A percentile compares a stretch with the other conserved stretches of the same genome.
phyloP scores from a whole-genome alignment of 2,888 invertebrate species.

The Candidula unifasciata region DNA sequence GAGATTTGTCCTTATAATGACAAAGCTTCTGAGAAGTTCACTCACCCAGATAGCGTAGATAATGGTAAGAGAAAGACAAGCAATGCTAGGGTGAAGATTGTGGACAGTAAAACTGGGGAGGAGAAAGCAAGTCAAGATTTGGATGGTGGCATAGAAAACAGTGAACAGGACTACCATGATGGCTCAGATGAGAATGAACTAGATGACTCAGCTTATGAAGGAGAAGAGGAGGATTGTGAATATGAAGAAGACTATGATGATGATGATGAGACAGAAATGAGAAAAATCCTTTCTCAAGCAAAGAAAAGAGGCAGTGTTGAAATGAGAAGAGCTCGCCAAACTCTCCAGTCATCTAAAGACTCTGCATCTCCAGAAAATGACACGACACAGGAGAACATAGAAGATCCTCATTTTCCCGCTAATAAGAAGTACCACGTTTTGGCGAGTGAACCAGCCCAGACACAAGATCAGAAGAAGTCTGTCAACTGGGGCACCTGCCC shows the following conservation, averaged over 20 bases:
- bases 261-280: background rate
- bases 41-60: background rate
- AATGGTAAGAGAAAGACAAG: background rate
- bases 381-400: background rate
- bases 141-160: slow-evolving; percentile 13
- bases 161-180: no score
- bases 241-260: slow-evolving; percentile 1
- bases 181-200: slow-evolving; percentile 24
- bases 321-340: background rate
- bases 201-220: slow-evolving; percentile 33
- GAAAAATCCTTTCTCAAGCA: background rate
- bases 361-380: slow-evolving; percentile 22
- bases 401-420: background rate
- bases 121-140: background rate
- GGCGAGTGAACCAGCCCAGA: background rate
- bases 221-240: slow-evolving; percentile 12
- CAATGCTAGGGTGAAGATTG: background rate
- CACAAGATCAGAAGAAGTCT: slow-evolving; percentile 18
- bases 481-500: slow-evolving; percentile 50
- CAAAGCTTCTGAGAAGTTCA: background rate
- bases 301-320: slow-evolving; percentile 33
- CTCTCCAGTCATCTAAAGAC: slow-evolving; percentile 15
- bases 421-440: background rate
- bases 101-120: background rate
- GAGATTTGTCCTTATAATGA: background rate